Percentiles rank a stretch among this genome's conserved stretches.
phyloP scores from a whole-genome alignment of 2,797 vertebrate species.

The Lepilemur ruficaudatus region DNA sequence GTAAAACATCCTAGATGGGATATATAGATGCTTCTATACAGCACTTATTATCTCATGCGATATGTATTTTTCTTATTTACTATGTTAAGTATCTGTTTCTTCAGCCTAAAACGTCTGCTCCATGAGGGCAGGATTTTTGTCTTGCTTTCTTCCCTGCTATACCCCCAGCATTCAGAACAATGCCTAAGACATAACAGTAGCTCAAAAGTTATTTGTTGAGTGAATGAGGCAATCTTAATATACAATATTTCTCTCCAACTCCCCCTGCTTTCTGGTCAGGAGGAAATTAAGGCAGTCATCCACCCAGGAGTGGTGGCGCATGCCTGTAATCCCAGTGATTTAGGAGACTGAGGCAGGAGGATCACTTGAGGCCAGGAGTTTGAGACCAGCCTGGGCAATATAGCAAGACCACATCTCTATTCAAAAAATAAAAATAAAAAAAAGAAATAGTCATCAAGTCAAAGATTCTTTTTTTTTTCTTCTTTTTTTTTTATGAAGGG shows the following conservation, averaged over 20 bases:
- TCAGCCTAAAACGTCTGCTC: neutral
- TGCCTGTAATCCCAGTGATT: too few species aligned
- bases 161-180: neutral
- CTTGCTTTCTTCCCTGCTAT: neutral
- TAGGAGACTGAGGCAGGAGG: too few species aligned
- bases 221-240: neutral
- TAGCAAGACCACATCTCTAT: too few species aligned
- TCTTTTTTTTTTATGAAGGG: too few species aligned
- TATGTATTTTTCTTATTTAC: neutral
- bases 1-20: neutral
- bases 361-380: too few species aligned
- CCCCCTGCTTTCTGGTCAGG: neutral
- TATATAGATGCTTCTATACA: accelerated
- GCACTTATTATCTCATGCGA: neutral
- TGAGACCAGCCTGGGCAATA: too few species aligned
- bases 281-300: neutral
- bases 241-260: neutral
- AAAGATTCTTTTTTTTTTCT: too few species aligned
- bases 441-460: too few species aligned
- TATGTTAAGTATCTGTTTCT: neutral
- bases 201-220: neutral
- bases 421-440: too few species aligned
- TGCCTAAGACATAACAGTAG: neutral
- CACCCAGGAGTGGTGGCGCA: neutral
- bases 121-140: neutral